Evolutionary conservation across 1,140 invertebrate genomes (phyloP), one percentile per base, ranked within the genome.

Genomic region (Steinernema khuongi): DNA sequence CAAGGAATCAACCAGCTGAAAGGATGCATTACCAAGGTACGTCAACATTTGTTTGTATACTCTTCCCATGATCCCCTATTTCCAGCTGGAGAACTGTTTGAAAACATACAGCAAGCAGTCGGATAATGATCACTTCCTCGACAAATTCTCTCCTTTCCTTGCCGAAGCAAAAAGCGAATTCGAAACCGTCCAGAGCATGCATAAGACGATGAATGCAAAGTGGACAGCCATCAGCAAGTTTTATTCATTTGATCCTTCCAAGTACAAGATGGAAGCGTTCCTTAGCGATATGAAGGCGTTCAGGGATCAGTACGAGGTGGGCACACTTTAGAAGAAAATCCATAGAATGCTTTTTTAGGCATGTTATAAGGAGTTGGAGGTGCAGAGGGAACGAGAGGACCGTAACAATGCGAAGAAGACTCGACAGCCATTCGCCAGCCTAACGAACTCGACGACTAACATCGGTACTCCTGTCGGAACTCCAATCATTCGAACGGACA

Each of bases 181-280:
- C 83, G 91, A 93, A 81, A 89, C 96, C 0, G 85, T 97, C 72
- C 90, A 92, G 82, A 93, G 91, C 68, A 71, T 98, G 94, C 93
- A 91, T 84, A 91, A 91, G 78, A 94, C 96, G 85, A 94, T 97
- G 91, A 93, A 94, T 75, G 89, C 88, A 30, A 82, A 94, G 0
- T 98, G 92, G 86, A 89, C 89, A 26, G 91, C 92, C 67, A 87
- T 97, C 11, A 90, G 93, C 0, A 94, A 96, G 83, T 97, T 92
- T 86, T 97, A 91, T 86, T 89, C 91, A 1, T 98, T 98, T 87
- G 95, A 98, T 83, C 90, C 91, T 18, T 90, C 90, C 76, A 97
- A 97, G 85, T 98, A 97, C 83, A 91, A 91, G 0, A 90, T 97
- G 71, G 95, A 97, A 81, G 95, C 98, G 85, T 97, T 97, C 88